Evolutionary conservation across 2,113 vertebrate genomes (phyloP).

Genomic region (Campylomormyrus tamandua): DNA sequence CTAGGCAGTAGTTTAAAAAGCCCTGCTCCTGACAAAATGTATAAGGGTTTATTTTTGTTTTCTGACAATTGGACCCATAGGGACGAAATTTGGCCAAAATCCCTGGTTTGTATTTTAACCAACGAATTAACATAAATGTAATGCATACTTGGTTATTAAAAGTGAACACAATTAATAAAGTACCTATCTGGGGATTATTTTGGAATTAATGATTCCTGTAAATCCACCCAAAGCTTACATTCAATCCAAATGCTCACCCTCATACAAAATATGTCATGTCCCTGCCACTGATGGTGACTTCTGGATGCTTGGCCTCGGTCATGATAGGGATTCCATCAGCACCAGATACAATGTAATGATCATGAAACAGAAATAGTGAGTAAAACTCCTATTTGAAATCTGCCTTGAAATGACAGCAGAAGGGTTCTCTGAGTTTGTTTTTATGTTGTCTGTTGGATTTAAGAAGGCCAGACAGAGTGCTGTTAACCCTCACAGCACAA

Average conservation of each 20-base stretch:
- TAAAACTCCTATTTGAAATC: conserved; percentile 4
- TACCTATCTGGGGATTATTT: neutral
- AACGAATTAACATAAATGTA: neutral
- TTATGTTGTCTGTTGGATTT: neutral
- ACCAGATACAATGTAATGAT: neutral
- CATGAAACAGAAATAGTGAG: neutral
- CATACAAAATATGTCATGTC: neutral
- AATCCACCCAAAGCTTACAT: neutral
- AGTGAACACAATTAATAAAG: neutral
- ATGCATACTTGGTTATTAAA: neutral
- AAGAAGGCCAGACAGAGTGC: neutral
- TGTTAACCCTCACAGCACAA: neutral
- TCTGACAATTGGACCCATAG: neutral
- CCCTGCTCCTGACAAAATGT: neutral
- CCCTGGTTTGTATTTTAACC: neutral
- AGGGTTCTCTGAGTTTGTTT: neutral
- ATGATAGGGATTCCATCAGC: neutral
- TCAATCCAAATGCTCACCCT: neutral
- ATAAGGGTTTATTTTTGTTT: neutral
- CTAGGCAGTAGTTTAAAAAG: conserved; percentile 14
- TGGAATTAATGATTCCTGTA: neutral
- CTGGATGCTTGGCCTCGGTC: neutral
- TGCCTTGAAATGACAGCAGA: neutral
- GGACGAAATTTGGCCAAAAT: neutral
- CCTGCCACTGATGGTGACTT: conserved; percentile 3